These are phyloP conservation scores for Arctocebus calabarensis DNA, from an alignment of 2,797 vertebrate species.

Conservation along the genomic window DNA sequence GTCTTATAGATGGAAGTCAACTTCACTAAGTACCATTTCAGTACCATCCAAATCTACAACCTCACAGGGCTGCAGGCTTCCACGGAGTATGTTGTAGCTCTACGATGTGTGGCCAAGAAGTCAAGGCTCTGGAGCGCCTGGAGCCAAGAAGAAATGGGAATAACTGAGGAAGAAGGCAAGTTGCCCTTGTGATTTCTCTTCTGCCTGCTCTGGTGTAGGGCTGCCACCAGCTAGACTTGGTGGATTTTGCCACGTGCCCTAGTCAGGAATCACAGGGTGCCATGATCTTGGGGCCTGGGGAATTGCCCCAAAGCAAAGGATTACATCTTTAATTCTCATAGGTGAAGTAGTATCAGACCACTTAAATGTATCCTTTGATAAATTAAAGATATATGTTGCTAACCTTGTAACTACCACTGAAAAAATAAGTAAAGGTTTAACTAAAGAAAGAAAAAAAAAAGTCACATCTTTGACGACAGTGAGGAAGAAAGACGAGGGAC, in stretches of 20 bases:
- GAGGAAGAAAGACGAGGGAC: not conserved
- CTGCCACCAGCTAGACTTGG: not conserved
- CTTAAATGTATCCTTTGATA: not conserved
- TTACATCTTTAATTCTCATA: not conserved
- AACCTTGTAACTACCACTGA: not conserved
- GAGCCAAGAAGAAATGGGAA: conserved; percentile 80
- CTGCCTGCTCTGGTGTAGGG: not conserved
- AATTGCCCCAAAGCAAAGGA: not conserved
- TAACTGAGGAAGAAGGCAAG: conserved; percentile 85
- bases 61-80: conserved; percentile 84
- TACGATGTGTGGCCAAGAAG: conserved; percentile 65
- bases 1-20: conserved; percentile 75
- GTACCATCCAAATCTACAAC: conserved; percentile 32
- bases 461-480: not conserved
- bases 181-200: not conserved
- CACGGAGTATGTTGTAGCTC: conserved; percentile 82
- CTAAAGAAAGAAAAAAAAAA: not conserved
- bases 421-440: not conserved
- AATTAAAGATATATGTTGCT: not conserved
- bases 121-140: conserved; percentile 89
- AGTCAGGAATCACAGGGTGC: not conserved
- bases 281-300: not conserved
- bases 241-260: not conserved
- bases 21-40: not conserved
- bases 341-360: not conserved